Evolutionary conservation across 2,888 invertebrate genomes (phyloP).

Genomic region (Mimumesa dahlbomi): DNA sequence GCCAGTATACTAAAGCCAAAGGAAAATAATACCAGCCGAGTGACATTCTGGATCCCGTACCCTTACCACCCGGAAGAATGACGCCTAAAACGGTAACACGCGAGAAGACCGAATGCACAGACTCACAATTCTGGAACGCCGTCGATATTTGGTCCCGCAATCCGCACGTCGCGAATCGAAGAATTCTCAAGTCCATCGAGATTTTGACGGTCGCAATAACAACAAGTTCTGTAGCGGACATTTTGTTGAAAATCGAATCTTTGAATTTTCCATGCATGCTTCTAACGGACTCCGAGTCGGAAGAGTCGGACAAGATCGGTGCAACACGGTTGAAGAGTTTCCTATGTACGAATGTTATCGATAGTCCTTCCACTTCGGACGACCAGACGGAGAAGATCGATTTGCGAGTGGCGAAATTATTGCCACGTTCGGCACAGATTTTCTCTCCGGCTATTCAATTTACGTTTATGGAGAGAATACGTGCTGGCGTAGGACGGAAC

Average conservation of each 20-base stretch:
- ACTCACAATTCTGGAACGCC: slow-evolving; percentile 84
- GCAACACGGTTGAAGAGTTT: too few relatives aligned
- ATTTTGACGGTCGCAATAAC: slow-evolving; percentile 56
- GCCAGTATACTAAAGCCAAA: neutral
- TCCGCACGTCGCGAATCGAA: slow-evolving; percentile 88
- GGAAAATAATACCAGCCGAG: too few relatives aligned
- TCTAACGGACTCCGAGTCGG: neutral
- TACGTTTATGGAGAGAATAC: slow-evolving; percentile 77
- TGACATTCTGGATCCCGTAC: too few relatives aligned
- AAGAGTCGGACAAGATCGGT: too few relatives aligned
- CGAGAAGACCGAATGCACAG: slow-evolving; percentile 65
- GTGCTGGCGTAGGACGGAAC: too few relatives aligned
- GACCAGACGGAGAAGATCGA: too few relatives aligned
- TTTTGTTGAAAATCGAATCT: slow-evolving; percentile 57
- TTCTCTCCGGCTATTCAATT: slow-evolving; percentile 32
- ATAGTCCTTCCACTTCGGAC: too few relatives aligned
- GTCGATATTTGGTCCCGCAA: slow-evolving; percentile 84
- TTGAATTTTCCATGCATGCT: neutral
- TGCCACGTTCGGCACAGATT: slow-evolving; percentile 74
- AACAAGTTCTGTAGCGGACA: slow-evolving; percentile 72
- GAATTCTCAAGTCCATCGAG: slow-evolving; percentile 82
- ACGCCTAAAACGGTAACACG: slow-evolving; percentile 56
- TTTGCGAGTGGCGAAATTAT: slow-evolving; percentile 79
- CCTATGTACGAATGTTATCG: too few relatives aligned
- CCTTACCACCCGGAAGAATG: too few relatives aligned